Percentiles rank a stretch among this genome's conserved stretches.
Conservation (phyloP, 2,113 vertebrate species). For the Sinocyclocheilus anophthalmus region DNA sequence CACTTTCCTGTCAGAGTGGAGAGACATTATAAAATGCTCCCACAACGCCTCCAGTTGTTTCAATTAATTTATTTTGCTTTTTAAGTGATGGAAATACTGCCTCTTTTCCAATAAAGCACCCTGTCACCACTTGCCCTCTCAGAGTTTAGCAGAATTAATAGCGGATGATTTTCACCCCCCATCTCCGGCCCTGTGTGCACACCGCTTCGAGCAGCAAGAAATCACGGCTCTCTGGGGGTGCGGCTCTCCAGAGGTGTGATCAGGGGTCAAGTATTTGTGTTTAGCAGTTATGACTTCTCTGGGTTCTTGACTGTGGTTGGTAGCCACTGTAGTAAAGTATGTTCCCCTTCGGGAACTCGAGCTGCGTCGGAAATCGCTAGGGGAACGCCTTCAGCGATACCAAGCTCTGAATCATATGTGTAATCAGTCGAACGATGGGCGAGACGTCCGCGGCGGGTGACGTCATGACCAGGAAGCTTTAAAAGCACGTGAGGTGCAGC, state of each 20-base stretch:
- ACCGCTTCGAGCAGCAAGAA: conserved; percentile 55
- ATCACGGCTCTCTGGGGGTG: conserved; percentile 47
- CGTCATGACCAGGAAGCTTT: no score
- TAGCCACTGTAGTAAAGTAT: not conserved
- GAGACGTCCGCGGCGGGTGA: no score
- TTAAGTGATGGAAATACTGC: conserved; percentile 75
- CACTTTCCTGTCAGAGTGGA: conserved; percentile 64
- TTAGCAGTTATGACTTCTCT: conserved; percentile 54
- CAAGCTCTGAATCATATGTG: no score
- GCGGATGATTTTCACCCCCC: conserved; percentile 55
- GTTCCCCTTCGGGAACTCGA: no score
- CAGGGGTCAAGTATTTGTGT: conserved; percentile 61
- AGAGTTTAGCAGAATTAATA: conserved; percentile 60
- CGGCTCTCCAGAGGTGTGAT: conserved; percentile 22
- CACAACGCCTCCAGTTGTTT: conserved; percentile 73
- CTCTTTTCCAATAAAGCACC: conserved; percentile 71
- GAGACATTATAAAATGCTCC: conserved; percentile 74
- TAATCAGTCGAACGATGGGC: no score
- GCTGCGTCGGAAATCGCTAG: no score
- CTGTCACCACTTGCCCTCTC: conserved; percentile 61
- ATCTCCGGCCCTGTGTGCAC: conserved; percentile 51
- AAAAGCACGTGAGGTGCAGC: no score
- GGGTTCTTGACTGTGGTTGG: not conserved
- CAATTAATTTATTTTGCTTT: conserved; percentile 72
- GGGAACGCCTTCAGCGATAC: no score